Base-by-base conservation (phyloP, 2,888 invertebrate species). In the Drosophila peninsularis region DNA sequence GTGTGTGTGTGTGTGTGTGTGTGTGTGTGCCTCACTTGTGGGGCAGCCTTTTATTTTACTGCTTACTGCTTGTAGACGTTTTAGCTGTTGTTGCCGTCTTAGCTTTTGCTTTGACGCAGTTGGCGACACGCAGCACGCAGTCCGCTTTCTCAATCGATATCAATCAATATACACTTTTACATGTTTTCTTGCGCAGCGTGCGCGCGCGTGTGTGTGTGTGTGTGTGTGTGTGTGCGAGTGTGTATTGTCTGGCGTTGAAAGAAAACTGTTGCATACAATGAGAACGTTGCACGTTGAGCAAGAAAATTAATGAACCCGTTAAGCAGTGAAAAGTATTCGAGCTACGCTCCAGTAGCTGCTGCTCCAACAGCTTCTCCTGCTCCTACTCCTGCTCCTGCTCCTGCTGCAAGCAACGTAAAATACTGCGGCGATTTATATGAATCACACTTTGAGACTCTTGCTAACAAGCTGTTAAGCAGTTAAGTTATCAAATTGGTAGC, bases 141-240 rank as follows among this genome's bases (percentile, higher is more conserved):
- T 47, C 61, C 41, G 61, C 66, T 24, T 44, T 44, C 52, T 67
- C 60, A 82, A 87, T 82, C 82, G 71, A 82, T 82, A 82, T 76
- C 88, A 87, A 82, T 82, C 82, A 87, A 82, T 82, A 50, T 21
- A 87, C 67, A 62, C 61, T 55, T 24, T 21, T 53, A n/a, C 52
- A 42, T 36, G 21, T 64, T 32, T 53, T 21, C 42, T 17, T 30
- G 27, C n/a, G 7, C 21, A 14, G 44, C 34, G 27, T 63, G 30
- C 44, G 34, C 21, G 17, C 54, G 32, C 52, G 32, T 39, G 21
- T 55, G 44, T 13, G 32, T 27, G 30, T 56, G 36, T 24, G 24
- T 24, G n/a, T 24, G 30, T n/a, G 14, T 30, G 27, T 58, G 44
- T 13, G 32, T 27, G 34, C 53, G 36, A 50, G 36, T 34, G n/a